These are phyloP conservation scores for Egretta garzetta DNA, from an alignment of 2,113 vertebrate species.

Conservation along the genomic window DNA sequence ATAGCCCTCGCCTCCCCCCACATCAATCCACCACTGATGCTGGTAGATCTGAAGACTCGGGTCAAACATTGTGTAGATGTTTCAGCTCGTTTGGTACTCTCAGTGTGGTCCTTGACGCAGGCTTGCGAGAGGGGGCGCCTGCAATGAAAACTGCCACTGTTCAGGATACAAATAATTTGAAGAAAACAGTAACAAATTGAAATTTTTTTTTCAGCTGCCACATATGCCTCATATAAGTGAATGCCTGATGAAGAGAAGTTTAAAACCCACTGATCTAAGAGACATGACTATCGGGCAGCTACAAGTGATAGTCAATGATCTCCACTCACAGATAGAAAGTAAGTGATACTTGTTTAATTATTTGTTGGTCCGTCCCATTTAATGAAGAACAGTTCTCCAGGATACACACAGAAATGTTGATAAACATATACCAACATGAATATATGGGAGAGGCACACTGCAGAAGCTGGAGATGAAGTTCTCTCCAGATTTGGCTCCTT, in stretches of 20 bases:
- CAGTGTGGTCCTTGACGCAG: accelerated
- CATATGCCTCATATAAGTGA: slow-evolving; percentile 99
- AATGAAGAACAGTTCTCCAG: background rate
- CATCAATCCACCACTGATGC: accelerated
- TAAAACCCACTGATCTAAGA: slow-evolving; percentile 93
- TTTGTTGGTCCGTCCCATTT: background rate
- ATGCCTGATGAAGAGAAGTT: slow-evolving; percentile 97
- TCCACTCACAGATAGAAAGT: slow-evolving; percentile 99
- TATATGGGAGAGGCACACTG: background rate
- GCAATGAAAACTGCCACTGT: background rate
- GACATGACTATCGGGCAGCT: slow-evolving; percentile 98
- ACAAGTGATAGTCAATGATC: slow-evolving; percentile 97
- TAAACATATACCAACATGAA: accelerated
- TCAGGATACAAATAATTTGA: background rate
- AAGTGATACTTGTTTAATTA: slow-evolving; percentile 48
- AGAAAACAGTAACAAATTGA: background rate
- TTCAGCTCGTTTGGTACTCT: accelerated
- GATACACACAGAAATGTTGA: background rate
- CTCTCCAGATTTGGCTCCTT: background rate
- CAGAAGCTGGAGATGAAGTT: background rate
- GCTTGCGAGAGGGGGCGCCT: background rate
- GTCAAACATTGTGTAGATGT: accelerated
- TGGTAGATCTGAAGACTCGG: background rate
- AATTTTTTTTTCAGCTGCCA: slow-evolving; percentile 82
- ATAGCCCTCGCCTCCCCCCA: accelerated